Base-by-base conservation (phyloP, 2,113 vertebrate species). In the Solea senegalensis region DNA sequence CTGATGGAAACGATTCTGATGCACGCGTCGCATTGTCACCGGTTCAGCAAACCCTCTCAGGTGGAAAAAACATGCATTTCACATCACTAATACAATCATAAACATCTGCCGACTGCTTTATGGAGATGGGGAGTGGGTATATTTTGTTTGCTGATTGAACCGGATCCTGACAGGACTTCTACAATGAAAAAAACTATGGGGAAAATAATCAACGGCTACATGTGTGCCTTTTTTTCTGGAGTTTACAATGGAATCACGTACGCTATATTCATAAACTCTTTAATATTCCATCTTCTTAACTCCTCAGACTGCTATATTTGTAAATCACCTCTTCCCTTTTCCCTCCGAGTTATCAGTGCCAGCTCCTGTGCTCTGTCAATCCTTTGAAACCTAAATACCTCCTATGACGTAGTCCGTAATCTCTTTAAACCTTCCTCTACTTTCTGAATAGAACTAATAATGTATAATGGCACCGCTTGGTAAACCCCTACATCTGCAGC, bases 1-100 rank as follows among this genome's bases (percentile, higher is more conserved):
- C 84, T 90, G 90, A 91, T 91, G 91, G 85, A 88, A 90, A 86
- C 15, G 70, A 86, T 90, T 90, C 84, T 85, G 85, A 88, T 86
- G 82, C 70, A 12, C 56, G 15, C 40, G 69, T 74, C 14, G 58
- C 67, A 67, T 85, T 88, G 88, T 88, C 87, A 78, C 73, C 80
- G 26, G 66, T 46, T 58, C 83, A 65, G 82, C 77, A 69, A 78
- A 88, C 54, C 85, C 85, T 88, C 86, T 91, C 89, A 90, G 87
- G 88, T 90, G 90, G 87, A 90, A 90, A 89, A 89, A 86, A 61
- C 85, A 84, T 80, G 86, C 86, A 85, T 90, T 89, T 87, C 83
- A 76, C 80, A 86, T 86, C 80, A 67, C 82, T 77, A 74, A 91
- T 91, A 91, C 21, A 21, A 21, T 88, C 90, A 91, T 90, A 86